Conservation (phyloP, 2,797 vertebrate genomes). For the Tragelaphus oryx region DNA sequence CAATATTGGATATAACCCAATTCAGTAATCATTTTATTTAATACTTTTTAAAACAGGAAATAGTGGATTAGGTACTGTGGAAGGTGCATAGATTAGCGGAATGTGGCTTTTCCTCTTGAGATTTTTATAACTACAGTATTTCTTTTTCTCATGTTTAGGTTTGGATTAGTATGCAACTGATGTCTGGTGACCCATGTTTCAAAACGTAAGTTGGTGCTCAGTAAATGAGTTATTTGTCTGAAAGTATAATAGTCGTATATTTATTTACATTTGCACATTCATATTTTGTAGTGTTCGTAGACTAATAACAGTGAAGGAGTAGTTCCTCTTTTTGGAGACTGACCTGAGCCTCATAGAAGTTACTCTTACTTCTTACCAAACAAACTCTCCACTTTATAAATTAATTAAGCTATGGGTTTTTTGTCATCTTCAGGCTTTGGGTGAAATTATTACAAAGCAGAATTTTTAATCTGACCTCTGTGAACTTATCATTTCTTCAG, state of each 20-base stretch:
- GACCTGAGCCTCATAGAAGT: background rate
- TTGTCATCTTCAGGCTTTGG: constrained; percentile 2
- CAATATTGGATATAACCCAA: background rate
- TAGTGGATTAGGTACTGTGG: background rate
- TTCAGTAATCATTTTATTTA: background rate
- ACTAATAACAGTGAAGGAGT: background rate
- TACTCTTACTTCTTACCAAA: background rate
- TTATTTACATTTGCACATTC: background rate
- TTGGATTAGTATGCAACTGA: constrained; percentile 95
- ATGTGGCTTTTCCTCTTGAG: background rate
- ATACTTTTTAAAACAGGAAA: constrained; percentile 3
- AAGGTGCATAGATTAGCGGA: background rate
- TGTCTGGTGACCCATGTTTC: constrained; percentile 98
- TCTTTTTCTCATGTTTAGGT: constrained; percentile 83
- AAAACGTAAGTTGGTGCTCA: constrained; percentile 91
- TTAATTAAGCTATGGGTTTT: background rate
- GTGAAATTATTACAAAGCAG: background rate
- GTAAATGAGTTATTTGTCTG: background rate
- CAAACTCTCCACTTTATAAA: background rate
- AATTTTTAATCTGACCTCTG: background rate
- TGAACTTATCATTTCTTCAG: background rate
- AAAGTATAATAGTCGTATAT: background rate
- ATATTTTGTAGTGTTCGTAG: background rate
- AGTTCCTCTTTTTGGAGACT: background rate
- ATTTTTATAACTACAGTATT: background rate